Evolutionary conservation across 2,888 invertebrate species (phyloP), one percentile per base, ranked within the genome.

Genomic region (Ferdinandea cuprea): DNA sequence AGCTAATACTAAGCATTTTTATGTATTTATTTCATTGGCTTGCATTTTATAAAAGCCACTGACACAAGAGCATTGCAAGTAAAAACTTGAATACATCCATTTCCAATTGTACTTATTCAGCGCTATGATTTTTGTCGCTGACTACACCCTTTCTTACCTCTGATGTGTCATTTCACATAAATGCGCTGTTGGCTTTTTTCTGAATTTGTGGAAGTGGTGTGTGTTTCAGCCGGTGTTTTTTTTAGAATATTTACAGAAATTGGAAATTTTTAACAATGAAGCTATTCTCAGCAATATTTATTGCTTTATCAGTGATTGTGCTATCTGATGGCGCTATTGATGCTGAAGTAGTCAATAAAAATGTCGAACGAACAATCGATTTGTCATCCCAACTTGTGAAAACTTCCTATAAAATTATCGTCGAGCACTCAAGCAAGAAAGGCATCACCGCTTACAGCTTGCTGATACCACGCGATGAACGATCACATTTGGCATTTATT

Each of bases 331-430:
- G 54, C 52, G 89, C 88, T 1, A 89, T 93, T 86, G 93, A 93
- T 85, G 92, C 92, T 85, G 93, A 94, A 85, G 88, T 96, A 84
- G 92, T 93, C 79, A 92, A 95, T 83, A 95, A 94, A 90, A 96
- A 96, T 92, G 96, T 96, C 17, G 97, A 98, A 85, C 93, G 97
- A 89, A 94, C 94, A 58, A 94, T 99, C 86, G 98, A 99, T 91
- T 92, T 98, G 85, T 93, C 96, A 5, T 95, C 97, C 6, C 98
- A 98, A 91, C 92, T 99, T 76, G 97, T 97, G 2, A 98, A 97
- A 92, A 94, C 96, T 65, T 92, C 93, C 11, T 92, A 94, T 32
- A 95, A 95, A 91, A 92, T 98, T 88, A 95, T 95, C 86, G 89
- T 98, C 86, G 96, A 98, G 91, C 98, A 98, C 89, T 93, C 93